Conservation (phyloP, 2,888 invertebrate species). For the Melipona beecheii region DNA sequence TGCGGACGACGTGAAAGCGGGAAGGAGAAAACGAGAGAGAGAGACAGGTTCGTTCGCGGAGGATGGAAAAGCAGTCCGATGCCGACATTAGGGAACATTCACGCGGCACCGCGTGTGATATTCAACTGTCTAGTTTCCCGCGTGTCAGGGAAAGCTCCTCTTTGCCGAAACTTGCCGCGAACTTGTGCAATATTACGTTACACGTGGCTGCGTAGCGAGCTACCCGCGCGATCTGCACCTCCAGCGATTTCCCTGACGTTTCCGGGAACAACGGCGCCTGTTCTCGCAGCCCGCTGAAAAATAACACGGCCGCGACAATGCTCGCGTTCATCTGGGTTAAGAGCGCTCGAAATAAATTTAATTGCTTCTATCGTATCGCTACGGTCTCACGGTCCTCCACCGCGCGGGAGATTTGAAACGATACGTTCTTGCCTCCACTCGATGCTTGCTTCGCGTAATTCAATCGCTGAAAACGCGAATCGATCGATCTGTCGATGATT, state of each 20-base stretch:
- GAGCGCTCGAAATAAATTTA: neutral
- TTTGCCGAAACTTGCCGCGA: slow-evolving; percentile 40
- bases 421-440: neutral
- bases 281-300: slow-evolving; percentile 21
- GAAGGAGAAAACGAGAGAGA: no score
- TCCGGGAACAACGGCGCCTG: neutral
- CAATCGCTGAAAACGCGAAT: neutral
- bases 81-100: slow-evolving; percentile 24
- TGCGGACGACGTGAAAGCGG: neutral
- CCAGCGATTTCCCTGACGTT: slow-evolving; percentile 28
- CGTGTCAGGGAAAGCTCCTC: slow-evolving; percentile 37
- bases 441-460: neutral
- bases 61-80: neutral
- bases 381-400: neutral
- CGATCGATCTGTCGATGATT: neutral
- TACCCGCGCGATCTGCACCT: slow-evolving; percentile 35
- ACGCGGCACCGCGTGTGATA: slow-evolving; percentile 41
- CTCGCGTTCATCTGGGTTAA: neutral
- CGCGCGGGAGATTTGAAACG: neutral
- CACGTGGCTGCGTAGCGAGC: slow-evolving; percentile 35
- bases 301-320: neutral
- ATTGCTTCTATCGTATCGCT: no score
- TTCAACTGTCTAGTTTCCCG: slow-evolving; percentile 52
- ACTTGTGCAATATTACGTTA: slow-evolving; percentile 57
- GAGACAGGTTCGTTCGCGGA: neutral